A percentile compares a stretch with the other conserved stretches of the same genome.
phyloP scores from a whole-genome alignment of 2,888 invertebrate species.

The Scrobipalpa atriplicella region DNA sequence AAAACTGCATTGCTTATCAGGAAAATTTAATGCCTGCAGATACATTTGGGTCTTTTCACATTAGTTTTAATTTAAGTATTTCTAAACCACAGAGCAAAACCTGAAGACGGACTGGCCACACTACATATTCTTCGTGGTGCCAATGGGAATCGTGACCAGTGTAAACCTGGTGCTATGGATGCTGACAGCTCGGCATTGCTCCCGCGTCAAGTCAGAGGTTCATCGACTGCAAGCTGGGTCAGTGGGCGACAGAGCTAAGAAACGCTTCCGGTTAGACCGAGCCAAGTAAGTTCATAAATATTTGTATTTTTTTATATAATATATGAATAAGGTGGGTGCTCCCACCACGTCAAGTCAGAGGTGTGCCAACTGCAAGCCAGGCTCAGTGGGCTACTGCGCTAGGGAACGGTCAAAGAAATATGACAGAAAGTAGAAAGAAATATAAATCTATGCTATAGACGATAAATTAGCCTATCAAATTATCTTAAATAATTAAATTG shows the following conservation, averaged over 20 bases:
- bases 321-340: conserved; percentile 73
- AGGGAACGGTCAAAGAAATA: conserved; percentile 85
- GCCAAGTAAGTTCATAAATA: conserved; percentile 80
- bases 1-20: no score
- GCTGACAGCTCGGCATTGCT: conserved; percentile 87
- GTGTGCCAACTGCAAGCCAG: conserved; percentile 86
- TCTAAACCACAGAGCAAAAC: conserved; percentile 59
- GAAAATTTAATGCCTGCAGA: no score
- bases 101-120: conserved; percentile 68
- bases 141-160: conserved; percentile 84
- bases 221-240: conserved; percentile 86
- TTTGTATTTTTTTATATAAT: not conserved
- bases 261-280: conserved; percentile 85
- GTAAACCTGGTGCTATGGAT: conserved; percentile 87
- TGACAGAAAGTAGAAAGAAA: conserved; percentile 74
- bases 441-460: no score
- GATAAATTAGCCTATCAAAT: no score
- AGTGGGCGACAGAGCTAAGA: conserved; percentile 82
- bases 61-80: not conserved
- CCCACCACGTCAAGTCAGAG: conserved; percentile 87
- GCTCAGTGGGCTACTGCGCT: conserved; percentile 82
- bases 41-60: not conserved
- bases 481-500: no score
- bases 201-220: conserved; percentile 89
- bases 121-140: conserved; percentile 85